phyloP scores from a whole-genome alignment of 2,888 invertebrate species.

The Latrodectus hesperus region DNA sequence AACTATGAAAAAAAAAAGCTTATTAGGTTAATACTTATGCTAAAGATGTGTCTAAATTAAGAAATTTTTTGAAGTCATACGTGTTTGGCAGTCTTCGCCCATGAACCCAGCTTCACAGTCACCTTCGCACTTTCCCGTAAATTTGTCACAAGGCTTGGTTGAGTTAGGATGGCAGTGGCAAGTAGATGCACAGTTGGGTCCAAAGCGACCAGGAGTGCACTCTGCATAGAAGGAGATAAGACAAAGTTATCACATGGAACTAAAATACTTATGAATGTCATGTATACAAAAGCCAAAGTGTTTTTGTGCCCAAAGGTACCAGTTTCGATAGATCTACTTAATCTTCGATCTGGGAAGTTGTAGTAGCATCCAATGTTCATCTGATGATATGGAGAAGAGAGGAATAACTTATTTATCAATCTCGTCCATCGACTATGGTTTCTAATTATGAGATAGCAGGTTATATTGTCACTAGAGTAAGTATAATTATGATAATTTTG shows the following conservation, averaged over 20 bases:
- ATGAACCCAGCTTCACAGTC: constrained; percentile 66
- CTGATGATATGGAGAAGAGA: too few species aligned
- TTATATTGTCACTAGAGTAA: too few species aligned
- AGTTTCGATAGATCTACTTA: too few species aligned
- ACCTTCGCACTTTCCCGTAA: constrained; percentile 44
- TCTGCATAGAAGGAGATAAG: constrained; percentile 16
- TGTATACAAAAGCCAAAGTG: too few species aligned
- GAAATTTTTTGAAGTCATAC: constrained; percentile 21
- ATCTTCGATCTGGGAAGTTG: too few species aligned
- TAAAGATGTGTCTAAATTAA: neutral
- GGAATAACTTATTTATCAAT: too few species aligned
- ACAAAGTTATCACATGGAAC: neutral
- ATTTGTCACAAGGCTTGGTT: constrained; percentile 42
- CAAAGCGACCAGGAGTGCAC: constrained; percentile 62
- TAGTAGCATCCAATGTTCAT: too few species aligned
- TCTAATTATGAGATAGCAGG: too few species aligned
- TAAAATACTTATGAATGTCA: too few species aligned
- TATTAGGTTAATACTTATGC: neutral
- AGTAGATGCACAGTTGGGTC: constrained; percentile 61
- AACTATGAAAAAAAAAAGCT: constrained; percentile 22
- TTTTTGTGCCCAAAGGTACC: too few species aligned
- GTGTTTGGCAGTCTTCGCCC: constrained; percentile 62
- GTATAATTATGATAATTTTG: too few species aligned
- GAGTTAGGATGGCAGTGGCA: constrained; percentile 58
- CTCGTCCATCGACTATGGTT: too few species aligned